Evolutionary conservation across 1,140 invertebrate species (phyloP).

Genomic region (Tetramorium alpestre): DNA sequence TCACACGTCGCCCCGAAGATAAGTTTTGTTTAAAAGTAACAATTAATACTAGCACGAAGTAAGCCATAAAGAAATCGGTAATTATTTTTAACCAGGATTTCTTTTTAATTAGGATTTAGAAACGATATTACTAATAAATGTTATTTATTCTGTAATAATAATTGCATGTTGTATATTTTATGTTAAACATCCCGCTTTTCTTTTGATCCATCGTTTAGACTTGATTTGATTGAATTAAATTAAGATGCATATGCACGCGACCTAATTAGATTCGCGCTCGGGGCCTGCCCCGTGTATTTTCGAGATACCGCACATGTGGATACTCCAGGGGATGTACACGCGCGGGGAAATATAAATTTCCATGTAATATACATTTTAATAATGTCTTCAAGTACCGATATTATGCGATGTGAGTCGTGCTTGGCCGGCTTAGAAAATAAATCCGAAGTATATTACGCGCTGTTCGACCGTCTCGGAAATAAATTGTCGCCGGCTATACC

Average conservation of each 20-base stretch:
- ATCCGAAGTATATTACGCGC: constrained; percentile 1
- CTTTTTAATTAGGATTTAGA: too few relatives aligned
- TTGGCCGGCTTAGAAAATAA: not conserved
- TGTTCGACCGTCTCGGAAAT: constrained; percentile 8
- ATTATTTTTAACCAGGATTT: too few relatives aligned
- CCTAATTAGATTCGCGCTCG: constrained; percentile 20
- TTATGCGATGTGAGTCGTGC: not conserved
- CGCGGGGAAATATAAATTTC: constrained; percentile 36
- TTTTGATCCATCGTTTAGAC: not conserved
- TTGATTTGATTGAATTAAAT: constrained; percentile 44
- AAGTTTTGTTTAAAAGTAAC: too few relatives aligned
- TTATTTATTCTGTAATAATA: not conserved
- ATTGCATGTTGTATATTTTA: not conserved
- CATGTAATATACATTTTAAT: constrained; percentile 40
- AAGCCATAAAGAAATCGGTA: too few relatives aligned
- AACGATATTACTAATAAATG: not conserved
- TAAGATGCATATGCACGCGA: constrained; percentile 33
- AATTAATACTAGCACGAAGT: too few relatives aligned
- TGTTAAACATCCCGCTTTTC: not conserved
- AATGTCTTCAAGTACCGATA: constrained; percentile 4
- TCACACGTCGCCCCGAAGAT: too few relatives aligned
- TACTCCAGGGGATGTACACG: not conserved
- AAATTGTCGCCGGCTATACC: constrained; percentile 30
- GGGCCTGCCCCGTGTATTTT: constrained; percentile 18
- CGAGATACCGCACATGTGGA: not conserved